Evolutionary conservation across 35 echinoderm and acorn worm species (phyloP).

Genomic region (Lytechinus variegatus): DNA sequence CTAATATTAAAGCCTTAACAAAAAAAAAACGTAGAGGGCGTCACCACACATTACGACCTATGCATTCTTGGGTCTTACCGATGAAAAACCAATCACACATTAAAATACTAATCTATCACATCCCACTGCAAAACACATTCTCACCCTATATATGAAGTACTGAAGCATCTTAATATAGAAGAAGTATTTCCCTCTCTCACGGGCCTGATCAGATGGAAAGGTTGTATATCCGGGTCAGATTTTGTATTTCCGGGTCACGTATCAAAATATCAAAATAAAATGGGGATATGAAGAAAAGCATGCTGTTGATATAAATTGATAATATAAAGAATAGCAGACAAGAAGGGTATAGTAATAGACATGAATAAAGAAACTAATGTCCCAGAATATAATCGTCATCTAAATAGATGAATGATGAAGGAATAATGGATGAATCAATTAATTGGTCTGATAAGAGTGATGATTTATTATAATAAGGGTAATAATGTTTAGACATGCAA

Average conservation of each 20-base stretch:
- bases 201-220: constrained; percentile 23
- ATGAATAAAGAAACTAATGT: neutral
- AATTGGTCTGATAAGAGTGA: no score
- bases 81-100: neutral
- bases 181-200: constrained; percentile 47
- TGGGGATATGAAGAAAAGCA: neutral
- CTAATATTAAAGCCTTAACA: no score
- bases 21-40: no score
- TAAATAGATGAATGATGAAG: neutral
- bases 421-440: no score
- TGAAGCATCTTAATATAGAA: constrained; percentile 48
- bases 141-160: constrained; percentile 55
- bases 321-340: neutral
- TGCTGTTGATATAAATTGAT: neutral
- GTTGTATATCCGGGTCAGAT: neutral
- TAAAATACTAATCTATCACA: neutral
- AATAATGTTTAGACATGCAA: no score
- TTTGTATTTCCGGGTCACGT: neutral
- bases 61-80: neutral
- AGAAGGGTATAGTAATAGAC: neutral
- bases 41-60: no score
- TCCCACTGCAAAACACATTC: neutral
- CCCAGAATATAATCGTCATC: neutral
- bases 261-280: neutral
- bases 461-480: no score